Base-by-base conservation (phyloP, 2,113 vertebrate species). In the Tachycineta bicolor region DNA sequence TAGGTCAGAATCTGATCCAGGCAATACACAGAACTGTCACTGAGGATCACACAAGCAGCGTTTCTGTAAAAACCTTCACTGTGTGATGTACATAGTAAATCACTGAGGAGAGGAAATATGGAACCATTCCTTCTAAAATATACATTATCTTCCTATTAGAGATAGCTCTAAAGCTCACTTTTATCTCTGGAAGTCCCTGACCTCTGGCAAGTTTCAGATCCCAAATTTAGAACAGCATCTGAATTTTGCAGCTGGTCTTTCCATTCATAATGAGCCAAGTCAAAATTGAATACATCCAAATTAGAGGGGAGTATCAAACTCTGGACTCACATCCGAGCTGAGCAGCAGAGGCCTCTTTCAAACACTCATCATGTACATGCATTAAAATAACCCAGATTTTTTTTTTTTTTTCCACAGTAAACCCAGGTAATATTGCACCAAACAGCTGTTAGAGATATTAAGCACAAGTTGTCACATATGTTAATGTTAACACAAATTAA, bases 231-330 rank as follows among this genome's bases (percentile, higher is more conserved):
- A 92, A 31, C 18, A 63, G 39, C 58, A 69, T 89, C 87, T 95
- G 83, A 95, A 90, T 93, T 87, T 91, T 96, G 89, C 81, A 94
- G 93, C 73, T 89, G 92, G 59, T 83, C 60, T 53, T 70, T 82
- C 67, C 60, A 81, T 92, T 84, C 63, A 63, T 88, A 90, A 89
- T 68, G 81, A 95, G 87, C 84, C 90, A 91, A 95, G 86, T 69
- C 39, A 80, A 79, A 86, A 89, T 25, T 92, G 91, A 94, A 95
- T 91, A 58, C 19, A 34, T 64, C 73, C 68, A 92, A 89, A 95
- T 96, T 92, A 96, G 68, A 81, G 46, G 24, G 80, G 68, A 89
- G 62, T 87, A 67, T 73, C 86, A 83, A 90, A 91, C 78, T 81
- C 73, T 37, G 86, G 82, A 91, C 85, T 84, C 58, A 47, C 68